These are phyloP conservation scores for Thelaira solivaga DNA, from an alignment of 2,888 invertebrate genomes.

Conservation along the genomic window DNA sequence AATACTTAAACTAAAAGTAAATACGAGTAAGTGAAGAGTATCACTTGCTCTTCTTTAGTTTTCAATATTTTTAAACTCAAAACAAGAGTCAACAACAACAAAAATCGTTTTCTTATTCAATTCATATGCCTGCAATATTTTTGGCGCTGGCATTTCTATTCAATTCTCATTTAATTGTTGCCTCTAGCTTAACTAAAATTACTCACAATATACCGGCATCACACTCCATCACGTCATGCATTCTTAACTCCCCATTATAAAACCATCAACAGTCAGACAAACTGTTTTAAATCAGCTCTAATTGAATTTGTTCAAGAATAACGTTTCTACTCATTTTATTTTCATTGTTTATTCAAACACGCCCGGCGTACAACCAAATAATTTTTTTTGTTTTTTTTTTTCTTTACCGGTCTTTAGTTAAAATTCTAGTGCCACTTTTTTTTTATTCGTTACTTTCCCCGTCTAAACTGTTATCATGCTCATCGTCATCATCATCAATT, in stretches of 20 bases:
- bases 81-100: neutral
- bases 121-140: slow-evolving; percentile 12
- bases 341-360: neutral
- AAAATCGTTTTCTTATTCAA: slow-evolving; percentile 44
- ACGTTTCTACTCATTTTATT: neutral
- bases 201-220: neutral
- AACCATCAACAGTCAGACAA: neutral
- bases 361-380: neutral
- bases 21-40: too few relatives aligned
- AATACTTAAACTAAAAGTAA: neutral
- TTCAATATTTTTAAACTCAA: neutral
- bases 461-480: neutral
- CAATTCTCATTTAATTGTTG: neutral
- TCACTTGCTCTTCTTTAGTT: neutral
- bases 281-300: slow-evolving; percentile 12
- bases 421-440: neutral
- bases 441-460: neutral
- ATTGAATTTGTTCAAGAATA: slow-evolving; percentile 25
- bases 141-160: neutral
- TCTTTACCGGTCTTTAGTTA: neutral
- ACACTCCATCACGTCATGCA: neutral
- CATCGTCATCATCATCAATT: neutral
- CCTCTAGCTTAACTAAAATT: neutral
- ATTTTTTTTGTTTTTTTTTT: neutral
- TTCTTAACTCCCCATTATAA: neutral